phyloP scores from a whole-genome alignment of 1,140 invertebrate genomes.

The Copidosoma floridanum region DNA sequence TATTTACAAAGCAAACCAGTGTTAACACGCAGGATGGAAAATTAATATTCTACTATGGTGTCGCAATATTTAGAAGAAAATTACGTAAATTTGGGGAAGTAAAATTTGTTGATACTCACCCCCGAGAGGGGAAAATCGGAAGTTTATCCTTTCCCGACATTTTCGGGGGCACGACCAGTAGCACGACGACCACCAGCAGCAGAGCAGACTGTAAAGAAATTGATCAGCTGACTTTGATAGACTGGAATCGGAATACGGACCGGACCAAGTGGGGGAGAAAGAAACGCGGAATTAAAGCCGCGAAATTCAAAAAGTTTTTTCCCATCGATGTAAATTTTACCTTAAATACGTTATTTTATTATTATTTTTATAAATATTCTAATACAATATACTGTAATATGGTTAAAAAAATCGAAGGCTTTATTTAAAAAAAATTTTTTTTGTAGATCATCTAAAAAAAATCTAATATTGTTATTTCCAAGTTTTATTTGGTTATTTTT shows the following conservation, averaged over 20 bases:
- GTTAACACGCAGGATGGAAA: neutral
- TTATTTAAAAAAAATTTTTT: too few species aligned
- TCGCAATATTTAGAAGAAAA: constrained; percentile 11
- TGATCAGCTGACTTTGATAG: constrained; percentile 53
- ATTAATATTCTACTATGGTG: constrained; percentile 2
- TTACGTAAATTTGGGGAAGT: constrained; percentile 1
- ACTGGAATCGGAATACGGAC: constrained; percentile 37
- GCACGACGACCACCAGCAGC: too few species aligned
- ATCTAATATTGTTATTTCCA: too few species aligned
- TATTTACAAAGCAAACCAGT: constrained; percentile 22
- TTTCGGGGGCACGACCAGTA: constrained; percentile 27
- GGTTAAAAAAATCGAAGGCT: too few species aligned
- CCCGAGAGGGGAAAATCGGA: constrained; percentile 96
- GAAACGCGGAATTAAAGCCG: constrained; percentile 17
- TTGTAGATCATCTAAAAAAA: too few species aligned
- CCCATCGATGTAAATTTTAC: too few species aligned
- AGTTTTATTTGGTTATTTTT: too few species aligned
- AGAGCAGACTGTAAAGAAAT: constrained; percentile 49
- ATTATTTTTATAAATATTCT: too few species aligned
- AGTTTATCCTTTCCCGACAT: constrained; percentile 95
- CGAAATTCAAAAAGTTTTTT: constrained; percentile 19
- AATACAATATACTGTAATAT: too few species aligned
- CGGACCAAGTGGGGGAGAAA: too few species aligned
- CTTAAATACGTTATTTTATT: too few species aligned
- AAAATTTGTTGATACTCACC: constrained; percentile 68